These are phyloP conservation scores for Chlorodrepanis virens DNA, from an alignment of 2,113 vertebrate genomes.

Conservation along the genomic window DNA sequence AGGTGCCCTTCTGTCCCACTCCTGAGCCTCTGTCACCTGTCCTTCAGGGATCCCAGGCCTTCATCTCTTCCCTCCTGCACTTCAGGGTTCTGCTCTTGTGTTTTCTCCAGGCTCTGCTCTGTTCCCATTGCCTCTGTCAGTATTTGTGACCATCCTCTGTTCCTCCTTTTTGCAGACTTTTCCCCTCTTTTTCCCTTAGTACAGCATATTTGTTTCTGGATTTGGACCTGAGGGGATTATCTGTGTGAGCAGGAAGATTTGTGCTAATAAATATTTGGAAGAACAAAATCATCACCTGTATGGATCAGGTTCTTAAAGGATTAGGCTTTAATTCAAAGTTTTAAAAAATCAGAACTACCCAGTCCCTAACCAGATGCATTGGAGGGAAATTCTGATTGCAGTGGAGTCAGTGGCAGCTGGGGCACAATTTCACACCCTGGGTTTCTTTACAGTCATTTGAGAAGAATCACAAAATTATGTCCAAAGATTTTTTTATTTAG, in stretches of 20 bases:
- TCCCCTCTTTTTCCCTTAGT: neutral
- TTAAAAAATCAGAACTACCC: neutral
- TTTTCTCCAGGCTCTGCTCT: neutral
- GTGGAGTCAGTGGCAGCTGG: neutral
- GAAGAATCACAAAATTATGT: neutral
- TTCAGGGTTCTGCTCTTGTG: neutral
- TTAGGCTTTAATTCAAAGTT: neutral
- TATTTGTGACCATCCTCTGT: neutral
- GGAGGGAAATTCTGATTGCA: neutral
- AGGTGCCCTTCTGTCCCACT: neutral
- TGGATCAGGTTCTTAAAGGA: slow-evolving; percentile 4
- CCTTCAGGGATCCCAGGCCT: neutral
- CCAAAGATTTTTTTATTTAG: neutral
- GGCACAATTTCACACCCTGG: neutral
- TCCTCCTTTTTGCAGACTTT: neutral
- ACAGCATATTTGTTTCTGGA: neutral
- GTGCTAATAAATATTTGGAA: slow-evolving; percentile 6
- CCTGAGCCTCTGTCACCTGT: neutral
- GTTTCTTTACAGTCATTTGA: neutral
- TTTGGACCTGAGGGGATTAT: neutral
- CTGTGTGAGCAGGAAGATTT: neutral
- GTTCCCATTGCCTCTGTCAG: neutral
- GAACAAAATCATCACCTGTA: neutral
- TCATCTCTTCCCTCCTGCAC: neutral
- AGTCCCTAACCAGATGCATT: neutral